Evolutionary conservation across 1,140 invertebrate species (phyloP), one percentile per base, ranked within the genome.

Genomic region (Lerema accius): DNA sequence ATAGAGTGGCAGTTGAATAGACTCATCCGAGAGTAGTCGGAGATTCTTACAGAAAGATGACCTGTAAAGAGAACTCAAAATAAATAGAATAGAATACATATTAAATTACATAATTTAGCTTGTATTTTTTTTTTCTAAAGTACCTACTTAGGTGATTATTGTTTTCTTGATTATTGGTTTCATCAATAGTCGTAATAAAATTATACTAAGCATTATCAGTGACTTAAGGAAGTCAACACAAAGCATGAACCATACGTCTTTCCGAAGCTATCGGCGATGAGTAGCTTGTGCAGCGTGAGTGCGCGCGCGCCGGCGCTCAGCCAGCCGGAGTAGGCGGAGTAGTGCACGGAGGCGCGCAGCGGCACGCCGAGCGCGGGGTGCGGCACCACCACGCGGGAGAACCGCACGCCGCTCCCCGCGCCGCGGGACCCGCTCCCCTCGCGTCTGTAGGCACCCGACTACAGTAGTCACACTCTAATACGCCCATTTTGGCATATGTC

Each of bases 251-350:
- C 92, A 92, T 80, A 95, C 94, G 92, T 95, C 76, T 95, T 95
- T 0, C 96, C 96, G 75, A 95, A 97, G 82, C 96, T 97, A 80
- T 97, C 96, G n/a, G 94, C 94, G 10, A 98, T 91, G 15, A 95
- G 93, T 7, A 98, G 92, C 82, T 97, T 97, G 80, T 98, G 95
- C 45, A 98, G 93, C 67, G 93, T 94, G 93, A 96, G 95, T 19
- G 94, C 91, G 43, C 94, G 93, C 32, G 96, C 89, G 0, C 96
- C 97, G 10, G 95, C 96, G n/a, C 95, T 96, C 45, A 98, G 93
- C 97, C 97, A 98, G 1, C 97, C 97, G 60, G 94, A 95, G 89
- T 98, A 98, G 0, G 96, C 96, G 0, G 95, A 96, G 90, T 98
- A 98, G 48, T 95, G 94, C 4, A 98, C 89, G 78, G 96, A 93